Conservation (phyloP, 2,113 vertebrate species). For the Rana temporaria region DNA sequence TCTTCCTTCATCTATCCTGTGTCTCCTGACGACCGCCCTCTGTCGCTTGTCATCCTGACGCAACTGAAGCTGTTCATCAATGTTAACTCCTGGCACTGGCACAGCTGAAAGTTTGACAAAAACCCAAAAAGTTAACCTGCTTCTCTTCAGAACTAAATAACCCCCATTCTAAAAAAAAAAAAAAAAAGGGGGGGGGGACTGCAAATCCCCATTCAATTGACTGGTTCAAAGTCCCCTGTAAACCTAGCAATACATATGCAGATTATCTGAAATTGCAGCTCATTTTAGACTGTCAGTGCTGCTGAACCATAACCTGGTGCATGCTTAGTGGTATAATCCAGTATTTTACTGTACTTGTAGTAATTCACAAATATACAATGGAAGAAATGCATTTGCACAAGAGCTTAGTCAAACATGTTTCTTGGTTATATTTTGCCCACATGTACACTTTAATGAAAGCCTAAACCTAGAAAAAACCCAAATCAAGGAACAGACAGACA, state of each 20-base stretch:
- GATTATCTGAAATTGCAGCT: too few species aligned
- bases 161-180: neutral
- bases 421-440: neutral
- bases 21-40: constrained; percentile 86
- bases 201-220: too few species aligned
- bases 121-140: neutral
- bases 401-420: too few species aligned
- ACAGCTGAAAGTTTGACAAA: constrained; percentile 82
- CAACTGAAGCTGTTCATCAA: constrained; percentile 97
- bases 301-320: too few species aligned
- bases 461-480: neutral
- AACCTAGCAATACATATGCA: too few species aligned
- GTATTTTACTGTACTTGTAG: too few species aligned
- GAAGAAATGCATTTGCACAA: too few species aligned
- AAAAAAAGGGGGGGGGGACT: neutral
- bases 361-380: too few species aligned
- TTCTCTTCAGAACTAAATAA: too few species aligned
- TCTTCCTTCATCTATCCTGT: constrained; percentile 93
- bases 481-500: neutral
- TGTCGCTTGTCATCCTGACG: constrained; percentile 97
- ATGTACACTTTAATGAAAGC: neutral
- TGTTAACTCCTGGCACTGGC: constrained; percentile 97
- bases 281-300: too few species aligned
- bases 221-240: too few species aligned
- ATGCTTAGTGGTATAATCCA: too few species aligned